Conservation (phyloP, 2,888 invertebrate genomes). For the Eumerus sabulonum region DNA sequence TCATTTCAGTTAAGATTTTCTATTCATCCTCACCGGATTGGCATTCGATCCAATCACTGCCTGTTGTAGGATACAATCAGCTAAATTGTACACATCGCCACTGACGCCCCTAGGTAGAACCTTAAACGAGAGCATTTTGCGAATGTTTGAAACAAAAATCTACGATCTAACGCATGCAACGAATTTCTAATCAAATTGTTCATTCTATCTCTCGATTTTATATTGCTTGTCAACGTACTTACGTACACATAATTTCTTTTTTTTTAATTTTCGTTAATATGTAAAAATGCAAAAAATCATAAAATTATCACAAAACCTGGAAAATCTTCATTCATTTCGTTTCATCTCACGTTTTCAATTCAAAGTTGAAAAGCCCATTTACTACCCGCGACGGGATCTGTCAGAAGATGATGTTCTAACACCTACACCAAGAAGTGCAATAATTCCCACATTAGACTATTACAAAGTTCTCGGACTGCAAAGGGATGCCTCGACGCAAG, state of each 20-base stretch:
- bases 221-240: slow-evolving; percentile 44
- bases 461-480: slow-evolving; percentile 75
- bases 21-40: slow-evolving; percentile 80
- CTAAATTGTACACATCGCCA: slow-evolving; percentile 95
- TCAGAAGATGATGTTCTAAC: slow-evolving; percentile 11
- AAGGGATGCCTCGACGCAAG: slow-evolving; percentile 71
- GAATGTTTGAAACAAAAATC: not conserved
- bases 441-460: slow-evolving; percentile 70
- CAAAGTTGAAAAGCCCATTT: slow-evolving; percentile 70
- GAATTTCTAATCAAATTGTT: not conserved
- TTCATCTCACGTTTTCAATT: slow-evolving; percentile 71
- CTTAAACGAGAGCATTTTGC: slow-evolving; percentile 73
- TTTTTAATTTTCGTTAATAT: slow-evolving; percentile 34
- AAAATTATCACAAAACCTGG: slow-evolving; percentile 25
- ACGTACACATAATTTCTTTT: slow-evolving; percentile 27
- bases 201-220: not conserved
- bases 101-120: slow-evolving; percentile 92
- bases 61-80: slow-evolving; percentile 95
- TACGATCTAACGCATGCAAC: not conserved
- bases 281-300: slow-evolving; percentile 71
- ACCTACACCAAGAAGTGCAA: not conserved
- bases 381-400: slow-evolving; percentile 71
- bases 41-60: slow-evolving; percentile 96
- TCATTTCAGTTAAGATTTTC: not conserved
- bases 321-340: slow-evolving; percentile 9